A percentile compares a stretch with the other conserved stretches of the same genome.
phyloP scores from a whole-genome alignment of 1,140 invertebrate genomes.

The Myzus persicae region DNA sequence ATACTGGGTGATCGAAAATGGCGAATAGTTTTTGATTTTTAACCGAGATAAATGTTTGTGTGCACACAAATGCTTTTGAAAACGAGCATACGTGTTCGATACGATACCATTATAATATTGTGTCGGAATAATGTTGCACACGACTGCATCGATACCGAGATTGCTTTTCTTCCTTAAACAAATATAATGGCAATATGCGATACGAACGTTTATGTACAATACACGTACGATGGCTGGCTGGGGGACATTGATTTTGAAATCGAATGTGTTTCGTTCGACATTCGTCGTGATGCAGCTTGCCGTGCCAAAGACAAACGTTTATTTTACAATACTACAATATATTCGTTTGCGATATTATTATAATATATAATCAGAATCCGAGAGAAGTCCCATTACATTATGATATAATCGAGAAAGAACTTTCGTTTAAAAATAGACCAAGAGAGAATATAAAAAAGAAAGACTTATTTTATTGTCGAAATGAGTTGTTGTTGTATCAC shows the following conservation, averaged over 20 bases:
- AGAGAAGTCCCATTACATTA: neutral
- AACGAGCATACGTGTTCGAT: neutral
- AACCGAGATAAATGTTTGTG: neutral
- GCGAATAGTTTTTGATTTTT: neutral
- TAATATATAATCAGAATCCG: neutral
- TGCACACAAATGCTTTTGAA: neutral
- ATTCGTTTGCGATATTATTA: neutral
- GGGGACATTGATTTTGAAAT: neutral
- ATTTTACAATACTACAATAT: neutral
- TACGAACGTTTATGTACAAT: neutral
- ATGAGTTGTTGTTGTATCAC: too few species aligned
- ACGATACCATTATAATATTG: neutral
- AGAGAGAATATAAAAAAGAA: neutral
- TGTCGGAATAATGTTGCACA: neutral
- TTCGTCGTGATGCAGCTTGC: neutral
- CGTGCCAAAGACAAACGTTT: neutral
- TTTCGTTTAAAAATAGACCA: conserved; percentile 2
- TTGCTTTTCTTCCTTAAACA: neutral
- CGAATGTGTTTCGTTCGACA: neutral
- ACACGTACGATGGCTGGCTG: neutral
- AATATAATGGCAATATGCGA: neutral
- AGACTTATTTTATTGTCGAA: neutral
- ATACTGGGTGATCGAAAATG: neutral
- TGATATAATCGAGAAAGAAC: neutral
- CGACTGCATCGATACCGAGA: neutral